Conservation (phyloP, 2,113 vertebrate species). For the Dipodomys spectabilis region DNA sequence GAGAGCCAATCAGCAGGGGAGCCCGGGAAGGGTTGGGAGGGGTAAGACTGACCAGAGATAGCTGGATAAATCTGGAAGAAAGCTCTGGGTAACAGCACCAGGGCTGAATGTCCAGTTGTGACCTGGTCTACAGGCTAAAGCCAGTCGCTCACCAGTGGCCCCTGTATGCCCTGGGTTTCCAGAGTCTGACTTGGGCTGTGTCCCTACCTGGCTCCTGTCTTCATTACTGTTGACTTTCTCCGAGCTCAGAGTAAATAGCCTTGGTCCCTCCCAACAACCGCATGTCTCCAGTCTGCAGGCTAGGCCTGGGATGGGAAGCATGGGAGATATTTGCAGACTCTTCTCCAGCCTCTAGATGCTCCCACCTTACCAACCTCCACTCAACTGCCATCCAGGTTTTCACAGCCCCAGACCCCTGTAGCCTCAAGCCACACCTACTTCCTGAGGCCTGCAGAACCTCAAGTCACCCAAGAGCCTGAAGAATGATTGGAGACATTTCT, state of each 20-base stretch:
- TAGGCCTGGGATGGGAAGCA: not conserved
- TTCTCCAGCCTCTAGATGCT: not conserved
- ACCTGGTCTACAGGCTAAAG: not conserved
- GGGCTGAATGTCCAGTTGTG: not conserved
- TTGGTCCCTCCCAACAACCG: not conserved
- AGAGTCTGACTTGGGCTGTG: not conserved
- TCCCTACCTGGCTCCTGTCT: conserved; percentile 4
- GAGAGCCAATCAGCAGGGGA: not conserved
- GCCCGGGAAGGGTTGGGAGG: not conserved
- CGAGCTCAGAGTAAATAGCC: conserved; percentile 69
- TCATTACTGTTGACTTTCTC: conserved; percentile 56
- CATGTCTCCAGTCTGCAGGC: conserved; percentile 25
- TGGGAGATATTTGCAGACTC: not conserved
- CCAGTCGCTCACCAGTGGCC: not conserved
- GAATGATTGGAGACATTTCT: not conserved
- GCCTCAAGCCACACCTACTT: not conserved
- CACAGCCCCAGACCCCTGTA: no score
- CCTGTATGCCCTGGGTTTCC: conserved; percentile 24
- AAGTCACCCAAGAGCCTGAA: not conserved
- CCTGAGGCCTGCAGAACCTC: not conserved
- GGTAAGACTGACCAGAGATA: not conserved
- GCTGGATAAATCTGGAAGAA: not conserved
- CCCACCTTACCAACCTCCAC: not conserved
- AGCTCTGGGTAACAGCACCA: not conserved
- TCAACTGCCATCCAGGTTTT: not conserved